Evolutionary conservation across 2,797 vertebrate species (phyloP).

Genomic region (Typhlichthys eigenmanni): DNA sequence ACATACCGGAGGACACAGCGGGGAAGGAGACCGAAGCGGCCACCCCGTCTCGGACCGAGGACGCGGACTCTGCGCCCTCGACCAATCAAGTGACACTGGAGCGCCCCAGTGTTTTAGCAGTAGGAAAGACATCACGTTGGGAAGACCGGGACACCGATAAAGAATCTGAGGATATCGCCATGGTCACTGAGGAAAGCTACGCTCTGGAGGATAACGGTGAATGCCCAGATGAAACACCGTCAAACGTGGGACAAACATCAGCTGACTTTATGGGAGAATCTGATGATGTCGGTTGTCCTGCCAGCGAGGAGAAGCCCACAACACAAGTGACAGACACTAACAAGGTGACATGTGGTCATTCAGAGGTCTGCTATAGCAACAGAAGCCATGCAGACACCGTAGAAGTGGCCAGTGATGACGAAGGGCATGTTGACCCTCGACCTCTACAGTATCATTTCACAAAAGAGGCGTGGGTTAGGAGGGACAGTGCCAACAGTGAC

Average conservation of each 20-base stretch:
- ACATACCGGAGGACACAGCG: slow-evolving; percentile 38
- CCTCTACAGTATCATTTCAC: slow-evolving; percentile 38
- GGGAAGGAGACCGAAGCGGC: slow-evolving; percentile 21
- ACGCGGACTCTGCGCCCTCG: slow-evolving; percentile 3
- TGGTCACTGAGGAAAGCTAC: slow-evolving; percentile 10
- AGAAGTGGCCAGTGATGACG: slow-evolving; percentile 11
- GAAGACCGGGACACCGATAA: slow-evolving; percentile 14
- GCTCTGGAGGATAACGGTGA: slow-evolving; percentile 12
- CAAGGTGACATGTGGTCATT: background rate
- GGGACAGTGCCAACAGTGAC: slow-evolving; percentile 34
- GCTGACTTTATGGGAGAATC: background rate
- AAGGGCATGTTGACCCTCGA: slow-evolving; percentile 24
- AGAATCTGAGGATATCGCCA: slow-evolving; percentile 13
- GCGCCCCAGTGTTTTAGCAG: background rate
- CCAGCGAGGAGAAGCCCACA: slow-evolving; percentile 11
- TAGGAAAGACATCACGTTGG: slow-evolving; percentile 4
- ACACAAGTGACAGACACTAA: background rate
- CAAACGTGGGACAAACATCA: background rate
- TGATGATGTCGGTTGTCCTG: slow-evolving; percentile 9
- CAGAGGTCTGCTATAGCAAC: slow-evolving; percentile 12
- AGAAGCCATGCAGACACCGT: slow-evolving; percentile 7
- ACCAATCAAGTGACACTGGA: slow-evolving; percentile 30
- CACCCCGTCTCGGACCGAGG: background rate
- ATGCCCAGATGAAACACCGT: slow-evolving; percentile 15
- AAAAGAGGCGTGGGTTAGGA: slow-evolving; percentile 41